Percentiles rank a stretch among this genome's conserved stretches.
phyloP scores from a whole-genome alignment of 2,113 vertebrate species.

The Himantopus leucocephalus region DNA sequence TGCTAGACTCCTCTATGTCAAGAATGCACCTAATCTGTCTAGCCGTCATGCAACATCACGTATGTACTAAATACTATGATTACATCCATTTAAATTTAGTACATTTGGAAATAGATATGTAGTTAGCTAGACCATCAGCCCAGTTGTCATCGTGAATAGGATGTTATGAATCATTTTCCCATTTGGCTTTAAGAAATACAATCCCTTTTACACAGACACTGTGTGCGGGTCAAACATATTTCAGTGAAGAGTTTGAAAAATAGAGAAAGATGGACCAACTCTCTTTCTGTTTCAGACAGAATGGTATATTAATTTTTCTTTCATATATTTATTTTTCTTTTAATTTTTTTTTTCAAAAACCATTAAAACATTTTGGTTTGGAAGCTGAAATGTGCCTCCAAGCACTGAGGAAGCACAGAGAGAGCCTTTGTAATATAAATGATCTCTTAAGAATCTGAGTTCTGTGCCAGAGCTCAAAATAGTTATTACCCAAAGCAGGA shows the following conservation, averaged over 20 bases:
- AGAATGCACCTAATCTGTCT: constrained; percentile 12
- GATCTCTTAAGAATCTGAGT: constrained; percentile 59
- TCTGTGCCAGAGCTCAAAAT: constrained; percentile 61
- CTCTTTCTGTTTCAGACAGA: not conserved
- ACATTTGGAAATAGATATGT: constrained; percentile 47
- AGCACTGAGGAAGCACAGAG: constrained; percentile 51
- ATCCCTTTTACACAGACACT: not conserved
- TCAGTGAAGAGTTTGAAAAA: not conserved
- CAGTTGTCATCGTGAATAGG: constrained; percentile 44
- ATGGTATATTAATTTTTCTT: not conserved
- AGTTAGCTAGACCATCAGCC: constrained; percentile 4
- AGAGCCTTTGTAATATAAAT: constrained; percentile 59
- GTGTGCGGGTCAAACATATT: not conserved
- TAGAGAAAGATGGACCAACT: not conserved
- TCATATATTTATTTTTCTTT: not conserved
- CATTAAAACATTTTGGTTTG: constrained; percentile 24
- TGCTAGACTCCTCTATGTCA: not conserved
- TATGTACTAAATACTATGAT: constrained; percentile 4
- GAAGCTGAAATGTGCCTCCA: constrained; percentile 33
- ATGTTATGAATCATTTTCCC: constrained; percentile 59
- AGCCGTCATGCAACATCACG: not conserved
- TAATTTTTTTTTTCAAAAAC: not conserved
- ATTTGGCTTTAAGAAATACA: constrained; percentile 44
- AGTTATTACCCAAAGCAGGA: constrained; percentile 59
- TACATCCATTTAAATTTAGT: constrained; percentile 53